Conservation (phyloP, 1,140 invertebrate genomes). For the Drosophila rhopaloa region DNA sequence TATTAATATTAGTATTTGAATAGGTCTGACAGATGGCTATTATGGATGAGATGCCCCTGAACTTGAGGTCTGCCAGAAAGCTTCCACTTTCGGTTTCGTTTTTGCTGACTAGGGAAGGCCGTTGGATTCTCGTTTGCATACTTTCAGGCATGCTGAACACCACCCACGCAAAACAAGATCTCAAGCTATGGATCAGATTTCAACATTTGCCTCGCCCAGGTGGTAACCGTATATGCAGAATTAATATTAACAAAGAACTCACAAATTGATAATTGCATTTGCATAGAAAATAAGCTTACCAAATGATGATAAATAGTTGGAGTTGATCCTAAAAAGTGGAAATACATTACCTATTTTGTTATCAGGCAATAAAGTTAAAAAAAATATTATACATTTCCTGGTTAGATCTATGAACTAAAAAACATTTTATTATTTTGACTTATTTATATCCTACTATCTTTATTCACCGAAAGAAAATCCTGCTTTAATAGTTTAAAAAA, state of each 20-base stretch:
- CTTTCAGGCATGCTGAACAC: constrained; percentile 2
- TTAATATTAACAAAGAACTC: too few species aligned
- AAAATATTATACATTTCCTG: too few species aligned
- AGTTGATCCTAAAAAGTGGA: background rate
- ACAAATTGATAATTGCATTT: too few species aligned
- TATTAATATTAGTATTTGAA: constrained; percentile 6
- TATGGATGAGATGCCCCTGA: constrained; percentile 28
- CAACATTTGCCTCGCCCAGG: background rate
- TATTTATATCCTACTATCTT: too few species aligned
- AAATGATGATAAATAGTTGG: too few species aligned
- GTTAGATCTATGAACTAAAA: too few species aligned
- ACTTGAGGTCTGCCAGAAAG: constrained; percentile 10
- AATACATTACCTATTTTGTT: background rate
- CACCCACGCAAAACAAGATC: background rate
- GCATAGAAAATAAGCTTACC: too few species aligned
- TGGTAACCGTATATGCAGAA: too few species aligned
- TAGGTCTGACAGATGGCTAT: constrained; percentile 8
- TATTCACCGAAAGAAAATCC: too few species aligned
- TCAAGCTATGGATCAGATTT: background rate
- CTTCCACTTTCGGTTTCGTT: constrained; percentile 42
- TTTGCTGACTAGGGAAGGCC: background rate
- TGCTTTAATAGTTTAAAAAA: too few species aligned
- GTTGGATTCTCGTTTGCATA: constrained; percentile 5
- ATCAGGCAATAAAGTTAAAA: too few species aligned
- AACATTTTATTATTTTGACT: too few species aligned